A percentile compares a stretch with the other conserved stretches of the same genome.
Conservation (phyloP, 2,888 invertebrate species). For the Pseudanteris insignis region DNA sequence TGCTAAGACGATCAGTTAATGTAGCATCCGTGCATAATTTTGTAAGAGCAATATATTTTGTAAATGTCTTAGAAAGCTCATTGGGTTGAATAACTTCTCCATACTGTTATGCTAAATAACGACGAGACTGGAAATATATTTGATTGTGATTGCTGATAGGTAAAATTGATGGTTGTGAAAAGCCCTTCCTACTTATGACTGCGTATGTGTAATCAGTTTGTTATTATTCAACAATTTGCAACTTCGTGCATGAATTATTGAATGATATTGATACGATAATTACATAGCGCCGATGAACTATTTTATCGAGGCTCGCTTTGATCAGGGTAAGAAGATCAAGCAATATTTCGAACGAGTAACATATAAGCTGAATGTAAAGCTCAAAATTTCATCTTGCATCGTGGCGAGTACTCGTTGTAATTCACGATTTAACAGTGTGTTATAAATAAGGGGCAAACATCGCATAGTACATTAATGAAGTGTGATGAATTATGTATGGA, state of each 20-base stretch:
- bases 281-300: conserved; percentile 21
- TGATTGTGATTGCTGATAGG: conserved; percentile 31
- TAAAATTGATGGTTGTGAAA: conserved; percentile 34
- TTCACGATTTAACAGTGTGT: too few relatives aligned
- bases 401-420: too few relatives aligned
- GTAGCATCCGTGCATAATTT: conserved; percentile 25
- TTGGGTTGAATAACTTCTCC: conserved; percentile 35
- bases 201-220: conserved; percentile 23
- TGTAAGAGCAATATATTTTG: conserved; percentile 31
- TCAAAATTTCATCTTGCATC: too few relatives aligned
- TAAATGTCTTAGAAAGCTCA: conserved; percentile 27
- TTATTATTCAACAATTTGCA: conserved; percentile 17
- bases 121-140: conserved; percentile 29
- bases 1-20: too few relatives aligned
- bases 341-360: too few relatives aligned
- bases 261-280: conserved; percentile 24
- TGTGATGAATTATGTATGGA: conserved; percentile 36
- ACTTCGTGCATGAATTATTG: conserved; percentile 2
- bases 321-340: conserved; percentile 1
- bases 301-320: conserved; percentile 22
- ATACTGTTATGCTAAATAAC: conserved; percentile 21
- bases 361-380: too few relatives aligned
- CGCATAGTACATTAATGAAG: too few relatives aligned
- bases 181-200: conserved; percentile 33
- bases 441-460: too few relatives aligned